Base-by-base conservation (phyloP, 2,888 invertebrate species). In the Arrhopalites spinosus region DNA sequence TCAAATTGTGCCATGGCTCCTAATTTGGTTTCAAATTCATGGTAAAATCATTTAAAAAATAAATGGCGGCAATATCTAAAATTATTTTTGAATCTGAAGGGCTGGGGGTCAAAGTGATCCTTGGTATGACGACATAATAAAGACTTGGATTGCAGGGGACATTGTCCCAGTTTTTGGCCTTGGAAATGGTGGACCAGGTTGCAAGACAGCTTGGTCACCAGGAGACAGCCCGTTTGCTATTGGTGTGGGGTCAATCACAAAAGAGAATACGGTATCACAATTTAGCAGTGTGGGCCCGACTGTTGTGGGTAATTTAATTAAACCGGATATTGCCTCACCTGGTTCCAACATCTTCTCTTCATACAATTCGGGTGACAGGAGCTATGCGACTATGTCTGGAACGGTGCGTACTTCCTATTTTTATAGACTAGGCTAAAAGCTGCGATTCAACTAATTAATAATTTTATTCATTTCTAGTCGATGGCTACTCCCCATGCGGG, bases 251-350 rank as follows among this genome's bases (percentile, higher is more conserved):
- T 27, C 70, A 5, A 56, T 30, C 15, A 56, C 20, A 7, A 29
- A 8, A 15, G n/a, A 27, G 1, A 47, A 25, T 29, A 25, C 45
- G 1, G 8, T 56, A 13, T 53, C 70, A 3, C 7, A 2, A 8
- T 70, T 56, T 20, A 56, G 56, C 56, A 70, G 70, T 56, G 13
- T 17, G 25, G 70, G 70, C 20, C 53, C 53, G 3, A 70, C 56
- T 36, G 17, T 27, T 5, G n/a, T 25, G 23, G 1, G 74, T 75
- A 0, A 78, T 76, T 75, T 56, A 75, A 17, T 20, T n/a, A 78
- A 78, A 64, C 78, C 78, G 1, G 74, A 77, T 47, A n/a, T 78
- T 2, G 74, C 69, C n/a, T 77, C 76, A 7, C 79, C 79, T n/a
- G 79, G 79, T 0, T 53, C 68, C 0, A 68, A 72, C 27, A 70